Conservation (phyloP, 2,888 invertebrate genomes). For the Dynastes grantii region DNA sequence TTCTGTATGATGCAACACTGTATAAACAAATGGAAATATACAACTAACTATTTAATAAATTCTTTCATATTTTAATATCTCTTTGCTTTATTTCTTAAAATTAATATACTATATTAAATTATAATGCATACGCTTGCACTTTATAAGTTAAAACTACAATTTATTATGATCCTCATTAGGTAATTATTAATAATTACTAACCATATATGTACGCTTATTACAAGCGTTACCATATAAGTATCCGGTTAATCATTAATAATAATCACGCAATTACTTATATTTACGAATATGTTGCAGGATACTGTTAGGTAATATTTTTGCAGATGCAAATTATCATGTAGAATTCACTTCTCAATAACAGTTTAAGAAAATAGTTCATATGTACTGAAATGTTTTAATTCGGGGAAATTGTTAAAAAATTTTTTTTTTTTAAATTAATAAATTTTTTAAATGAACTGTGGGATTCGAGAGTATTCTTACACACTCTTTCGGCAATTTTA, state of each 20-base stretch:
- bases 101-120: constrained; percentile 5
- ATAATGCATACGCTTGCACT: constrained; percentile 8
- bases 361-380: too few relatives aligned
- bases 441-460: too few relatives aligned
- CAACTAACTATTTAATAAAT: too few relatives aligned
- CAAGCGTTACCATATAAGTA: neutral
- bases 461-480: too few relatives aligned
- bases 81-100: neutral
- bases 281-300: neutral
- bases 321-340: neutral
- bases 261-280: neutral
- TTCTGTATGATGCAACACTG: too few relatives aligned
- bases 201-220: constrained; percentile 18
- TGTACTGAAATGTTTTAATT: too few relatives aligned
- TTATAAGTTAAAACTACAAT: constrained; percentile 22
- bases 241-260: neutral
- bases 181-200: constrained; percentile 17
- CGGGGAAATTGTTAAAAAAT: too few relatives aligned
- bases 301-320: constrained; percentile 1
- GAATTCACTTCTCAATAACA: neutral
- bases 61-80: too few relatives aligned
- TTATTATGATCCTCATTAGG: constrained; percentile 21
- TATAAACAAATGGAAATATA: too few relatives aligned
- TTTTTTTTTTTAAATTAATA: too few relatives aligned
- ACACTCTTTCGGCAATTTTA: too few relatives aligned